phyloP scores from a whole-genome alignment of 2,888 invertebrate species.

The Drosophila pseudotalamancana region DNA sequence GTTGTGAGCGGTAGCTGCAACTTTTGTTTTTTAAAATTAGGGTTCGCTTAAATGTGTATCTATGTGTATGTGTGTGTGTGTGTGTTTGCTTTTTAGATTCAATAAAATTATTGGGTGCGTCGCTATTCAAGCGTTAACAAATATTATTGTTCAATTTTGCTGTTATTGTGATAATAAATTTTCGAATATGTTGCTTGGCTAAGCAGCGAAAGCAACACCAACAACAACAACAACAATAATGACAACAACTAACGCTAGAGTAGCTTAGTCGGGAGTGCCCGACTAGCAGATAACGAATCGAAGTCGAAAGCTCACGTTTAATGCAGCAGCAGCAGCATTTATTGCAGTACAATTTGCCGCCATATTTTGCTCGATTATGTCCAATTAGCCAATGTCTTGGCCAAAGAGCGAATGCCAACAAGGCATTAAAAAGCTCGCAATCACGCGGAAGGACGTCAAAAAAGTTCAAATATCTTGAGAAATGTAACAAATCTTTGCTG shows the following conservation, averaged over 20 bases:
- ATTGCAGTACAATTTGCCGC: not conserved
- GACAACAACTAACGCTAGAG: conserved; percentile 24
- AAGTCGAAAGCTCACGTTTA: no score
- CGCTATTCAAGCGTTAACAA: conserved; percentile 81
- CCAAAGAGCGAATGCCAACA: conserved; percentile 22
- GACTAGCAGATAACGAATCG: no score
- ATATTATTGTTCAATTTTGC: conserved; percentile 81
- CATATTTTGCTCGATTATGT: conserved; percentile 6
- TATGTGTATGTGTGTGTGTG: conserved; percentile 28
- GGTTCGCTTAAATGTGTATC: conserved; percentile 44
- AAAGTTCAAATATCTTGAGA: conserved; percentile 71
- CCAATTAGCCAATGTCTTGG: conserved; percentile 27
- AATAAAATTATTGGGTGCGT: conserved; percentile 82
- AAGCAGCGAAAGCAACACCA: conserved; percentile 54
- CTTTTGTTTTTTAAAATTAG: conserved; percentile 43
- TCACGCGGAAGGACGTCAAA: conserved; percentile 42
- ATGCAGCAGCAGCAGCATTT: not conserved
- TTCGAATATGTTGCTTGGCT: conserved; percentile 65
- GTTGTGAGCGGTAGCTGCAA: conserved; percentile 33
- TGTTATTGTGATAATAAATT: conserved; percentile 80
- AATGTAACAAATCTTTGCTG: conserved; percentile 82
- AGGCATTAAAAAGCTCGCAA: conserved; percentile 22
- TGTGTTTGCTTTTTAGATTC: conserved; percentile 57
- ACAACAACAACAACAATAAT: conserved; percentile 33
- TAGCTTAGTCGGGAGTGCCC: not conserved